A percentile compares a stretch with the other conserved stretches of the same genome.
phyloP scores from a whole-genome alignment of 2,888 invertebrate species.

The Ochropleura leucogaster region DNA sequence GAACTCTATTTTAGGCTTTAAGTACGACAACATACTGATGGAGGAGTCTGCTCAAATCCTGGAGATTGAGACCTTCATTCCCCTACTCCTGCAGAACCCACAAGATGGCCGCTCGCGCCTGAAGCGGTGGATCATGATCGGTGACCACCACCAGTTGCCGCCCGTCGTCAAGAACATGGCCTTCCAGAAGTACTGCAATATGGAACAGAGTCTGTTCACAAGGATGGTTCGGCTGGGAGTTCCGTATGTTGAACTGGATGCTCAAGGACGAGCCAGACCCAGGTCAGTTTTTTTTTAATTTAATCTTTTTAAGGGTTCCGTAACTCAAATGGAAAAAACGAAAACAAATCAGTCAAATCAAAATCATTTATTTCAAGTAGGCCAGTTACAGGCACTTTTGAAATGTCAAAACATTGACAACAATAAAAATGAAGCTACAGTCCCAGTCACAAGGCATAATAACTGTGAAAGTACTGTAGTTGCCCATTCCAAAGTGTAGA shows the following conservation, averaged over 20 bases:
- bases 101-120: conserved; percentile 98
- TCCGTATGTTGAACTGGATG: conserved; percentile 99
- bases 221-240: conserved; percentile 98
- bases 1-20: conserved; percentile 92
- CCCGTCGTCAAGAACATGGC: conserved; percentile 99
- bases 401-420: no score
- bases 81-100: conserved; percentile 99
- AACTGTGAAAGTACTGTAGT: no score
- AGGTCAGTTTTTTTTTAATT: conserved; percentile 85
- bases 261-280: conserved; percentile 98
- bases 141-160: conserved; percentile 99
- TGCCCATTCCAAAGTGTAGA: no score
- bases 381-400: no score
- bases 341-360: no score
- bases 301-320: background rate
- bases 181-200: conserved; percentile 99
- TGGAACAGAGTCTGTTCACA: conserved; percentile 99
- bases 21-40: conserved; percentile 99
- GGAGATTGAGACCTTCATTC: conserved; percentile 99
- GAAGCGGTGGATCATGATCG: conserved; percentile 99
- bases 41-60: conserved; percentile 99
- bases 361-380: no score
- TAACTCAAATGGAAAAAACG: no score
- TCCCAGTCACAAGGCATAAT: no score
- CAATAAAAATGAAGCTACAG: no score